These are phyloP conservation scores for Sarcophaga carnaria DNA, from an alignment of 2,888 invertebrate species.

Conservation along the genomic window DNA sequence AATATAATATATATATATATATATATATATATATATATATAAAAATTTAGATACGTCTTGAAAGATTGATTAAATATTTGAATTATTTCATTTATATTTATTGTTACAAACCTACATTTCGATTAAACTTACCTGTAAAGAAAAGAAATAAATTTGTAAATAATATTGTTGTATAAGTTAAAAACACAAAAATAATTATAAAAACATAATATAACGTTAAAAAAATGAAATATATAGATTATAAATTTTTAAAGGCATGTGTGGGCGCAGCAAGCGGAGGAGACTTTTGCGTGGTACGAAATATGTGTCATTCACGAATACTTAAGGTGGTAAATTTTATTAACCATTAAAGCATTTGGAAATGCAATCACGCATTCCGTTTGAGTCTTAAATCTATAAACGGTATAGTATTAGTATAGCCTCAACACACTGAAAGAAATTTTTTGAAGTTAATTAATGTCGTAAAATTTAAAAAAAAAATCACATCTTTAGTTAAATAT, in stretches of 20 bases:
- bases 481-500: too few relatives aligned
- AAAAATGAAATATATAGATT: background rate
- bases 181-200: background rate
- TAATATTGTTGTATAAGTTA: background rate
- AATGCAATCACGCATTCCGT: background rate
- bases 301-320: background rate
- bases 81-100: background rate
- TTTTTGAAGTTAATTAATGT: too few relatives aligned
- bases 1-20: too few relatives aligned
- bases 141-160: background rate
- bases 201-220: background rate
- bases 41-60: background rate
- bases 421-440: too few relatives aligned
- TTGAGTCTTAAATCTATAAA: background rate
- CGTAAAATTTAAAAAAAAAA: too few relatives aligned
- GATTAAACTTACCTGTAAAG: background rate
- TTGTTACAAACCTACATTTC: background rate
- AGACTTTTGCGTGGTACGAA: background rate
- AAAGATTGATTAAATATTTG: too few relatives aligned
- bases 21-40: background rate
- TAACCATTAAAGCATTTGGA: background rate
- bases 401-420: background rate
- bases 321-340: background rate
- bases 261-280: background rate
- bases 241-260: background rate